Percentiles rank a stretch among this genome's conserved stretches.
Evolutionary conservation across 2,113 vertebrate genomes (phyloP).

Genomic region (Mustela nigripes): DNA sequence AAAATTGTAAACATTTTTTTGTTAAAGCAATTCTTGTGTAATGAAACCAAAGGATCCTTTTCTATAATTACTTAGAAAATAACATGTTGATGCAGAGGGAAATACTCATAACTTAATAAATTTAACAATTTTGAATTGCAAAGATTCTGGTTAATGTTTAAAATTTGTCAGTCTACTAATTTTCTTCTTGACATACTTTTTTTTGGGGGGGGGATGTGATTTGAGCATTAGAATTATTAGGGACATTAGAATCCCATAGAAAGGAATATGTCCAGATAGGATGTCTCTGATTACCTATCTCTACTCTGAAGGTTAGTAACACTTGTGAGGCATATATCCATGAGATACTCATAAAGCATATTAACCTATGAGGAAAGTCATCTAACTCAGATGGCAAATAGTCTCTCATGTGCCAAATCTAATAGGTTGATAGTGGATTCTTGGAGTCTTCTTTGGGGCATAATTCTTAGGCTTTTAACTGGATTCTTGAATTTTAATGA

Average conservation of each 20-base stretch:
- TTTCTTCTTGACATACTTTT: neutral
- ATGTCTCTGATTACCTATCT: neutral
- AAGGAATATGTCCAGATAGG: neutral
- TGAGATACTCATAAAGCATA: neutral
- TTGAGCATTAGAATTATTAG: neutral
- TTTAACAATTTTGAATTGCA: neutral
- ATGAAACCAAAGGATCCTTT: neutral
- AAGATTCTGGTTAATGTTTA: neutral
- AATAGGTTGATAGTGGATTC: neutral
- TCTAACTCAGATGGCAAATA: neutral
- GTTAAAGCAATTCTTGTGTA: neutral
- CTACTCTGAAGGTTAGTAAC: neutral
- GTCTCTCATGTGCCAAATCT: neutral
- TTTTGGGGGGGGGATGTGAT: neutral
- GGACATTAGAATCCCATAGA: neutral
- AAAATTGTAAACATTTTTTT: neutral
- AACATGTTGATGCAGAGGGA: neutral
- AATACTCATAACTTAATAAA: neutral
- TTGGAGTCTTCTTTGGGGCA: neutral
- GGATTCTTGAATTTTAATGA: neutral
- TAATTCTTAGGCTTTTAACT: neutral
- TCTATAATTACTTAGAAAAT: neutral
- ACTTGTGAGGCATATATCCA: no score
- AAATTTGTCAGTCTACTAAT: neutral
- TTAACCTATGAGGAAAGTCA: neutral